phyloP scores from a whole-genome alignment of 2,888 invertebrate genomes.

The Lutraria lutraria region DNA sequence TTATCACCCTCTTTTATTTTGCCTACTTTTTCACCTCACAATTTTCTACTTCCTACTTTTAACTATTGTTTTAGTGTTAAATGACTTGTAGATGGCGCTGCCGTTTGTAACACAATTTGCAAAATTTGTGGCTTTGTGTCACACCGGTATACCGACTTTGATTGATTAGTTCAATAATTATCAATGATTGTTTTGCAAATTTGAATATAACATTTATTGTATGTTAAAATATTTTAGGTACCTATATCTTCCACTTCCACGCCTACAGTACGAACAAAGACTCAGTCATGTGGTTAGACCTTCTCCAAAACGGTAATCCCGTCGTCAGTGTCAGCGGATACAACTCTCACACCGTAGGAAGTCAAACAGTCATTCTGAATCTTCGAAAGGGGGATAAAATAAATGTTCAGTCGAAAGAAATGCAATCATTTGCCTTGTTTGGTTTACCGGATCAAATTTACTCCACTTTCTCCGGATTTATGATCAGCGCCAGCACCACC shows the following conservation, averaged over 20 bases:
- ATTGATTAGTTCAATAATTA: too few relatives aligned
- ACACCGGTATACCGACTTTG: too few relatives aligned
- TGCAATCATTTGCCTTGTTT: slow-evolving; percentile 71
- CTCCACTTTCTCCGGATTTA: slow-evolving; percentile 71
- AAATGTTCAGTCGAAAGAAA: slow-evolving; percentile 61
- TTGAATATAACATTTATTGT: too few relatives aligned
- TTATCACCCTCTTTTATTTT: too few relatives aligned
- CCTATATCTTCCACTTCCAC: slow-evolving; percentile 67
- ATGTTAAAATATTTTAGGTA: slow-evolving; percentile 51
- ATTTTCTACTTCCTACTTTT: too few relatives aligned
- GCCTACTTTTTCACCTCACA: too few relatives aligned
- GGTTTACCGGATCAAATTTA: slow-evolving; percentile 71
- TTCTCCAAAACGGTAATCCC: slow-evolving; percentile 57
- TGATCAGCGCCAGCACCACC: slow-evolving; percentile 34
- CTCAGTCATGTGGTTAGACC: slow-evolving; percentile 67
- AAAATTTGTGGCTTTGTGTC: too few relatives aligned
- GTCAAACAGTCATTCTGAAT: slow-evolving; percentile 69
- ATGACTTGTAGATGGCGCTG: too few relatives aligned
- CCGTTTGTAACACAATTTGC: too few relatives aligned
- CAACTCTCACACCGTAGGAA: slow-evolving; percentile 72
- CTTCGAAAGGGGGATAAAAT: slow-evolving; percentile 65
- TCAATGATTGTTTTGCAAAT: too few relatives aligned
- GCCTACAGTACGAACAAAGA: slow-evolving; percentile 67
- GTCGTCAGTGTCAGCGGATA: slow-evolving; percentile 65
- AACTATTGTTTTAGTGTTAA: too few relatives aligned